These are phyloP conservation scores for Theristicus caerulescens DNA, from an alignment of 2,113 vertebrate species.

Conservation along the genomic window DNA sequence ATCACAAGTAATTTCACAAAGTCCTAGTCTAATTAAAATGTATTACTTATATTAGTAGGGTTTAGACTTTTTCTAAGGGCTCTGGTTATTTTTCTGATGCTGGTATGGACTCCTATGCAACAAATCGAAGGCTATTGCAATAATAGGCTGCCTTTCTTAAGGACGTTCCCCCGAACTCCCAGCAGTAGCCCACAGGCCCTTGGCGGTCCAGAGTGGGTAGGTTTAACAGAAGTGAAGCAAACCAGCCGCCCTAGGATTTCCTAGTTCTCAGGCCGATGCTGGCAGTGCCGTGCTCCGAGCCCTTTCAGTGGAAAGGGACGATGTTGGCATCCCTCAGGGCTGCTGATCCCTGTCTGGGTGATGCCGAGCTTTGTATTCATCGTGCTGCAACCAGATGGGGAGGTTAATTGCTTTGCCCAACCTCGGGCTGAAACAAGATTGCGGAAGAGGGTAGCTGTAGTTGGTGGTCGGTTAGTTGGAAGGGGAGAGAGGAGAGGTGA, in stretches of 20 bases:
- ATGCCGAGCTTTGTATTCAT: not conserved
- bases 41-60: not conserved
- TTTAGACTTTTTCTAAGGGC: not conserved
- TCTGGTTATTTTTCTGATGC: not conserved
- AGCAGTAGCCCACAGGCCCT: not conserved
- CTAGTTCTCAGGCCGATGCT: not conserved
- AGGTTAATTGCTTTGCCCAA: not conserved
- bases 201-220: not conserved
- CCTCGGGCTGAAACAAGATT: not conserved
- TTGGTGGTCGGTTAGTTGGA: not conserved
- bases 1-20: not conserved
- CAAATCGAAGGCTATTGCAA: not conserved
- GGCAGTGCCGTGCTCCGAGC: rapidly evolving
- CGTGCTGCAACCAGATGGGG: not conserved
- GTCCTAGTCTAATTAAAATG: not conserved
- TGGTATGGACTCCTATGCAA: not conserved
- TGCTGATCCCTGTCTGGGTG: not conserved
- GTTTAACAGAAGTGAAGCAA: not conserved
- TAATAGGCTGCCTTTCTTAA: not conserved
- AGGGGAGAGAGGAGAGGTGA: not conserved
- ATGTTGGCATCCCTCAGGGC: not conserved
- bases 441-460: not conserved
- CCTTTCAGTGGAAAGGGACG: not conserved
- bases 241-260: not conserved
- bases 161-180: not conserved